Evolutionary conservation across 2,113 vertebrate species (phyloP), one percentile per base, ranked within the genome.

Genomic region (Poecile atricapillus): DNA sequence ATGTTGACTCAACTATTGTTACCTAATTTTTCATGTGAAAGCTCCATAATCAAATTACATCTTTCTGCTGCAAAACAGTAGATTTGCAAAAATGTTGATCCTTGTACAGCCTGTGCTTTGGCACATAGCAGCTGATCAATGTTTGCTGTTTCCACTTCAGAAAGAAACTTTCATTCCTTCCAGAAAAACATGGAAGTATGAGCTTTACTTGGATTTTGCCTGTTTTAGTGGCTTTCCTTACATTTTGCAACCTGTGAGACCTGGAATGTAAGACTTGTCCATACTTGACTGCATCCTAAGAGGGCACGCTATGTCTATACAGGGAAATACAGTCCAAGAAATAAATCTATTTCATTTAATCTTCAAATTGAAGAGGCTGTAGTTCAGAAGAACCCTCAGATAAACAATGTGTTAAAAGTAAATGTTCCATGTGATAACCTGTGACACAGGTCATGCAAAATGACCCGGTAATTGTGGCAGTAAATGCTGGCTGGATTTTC

Each of bases 201-300:
- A 97, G 96, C 96, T 97, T 97, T 97, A 96, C 90, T 96, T 97
- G 93, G 52, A 18, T 96, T 91, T 83, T 76, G 30, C 25, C 81
- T 23, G 30, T 31, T 96, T 92, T 63, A 33, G 63, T 64, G 35
- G 56, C 30, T 73, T 89, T 55, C 27, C 30, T 59, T 60, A 69
- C 3, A 20, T 77, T 92, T 97, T 94, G 31, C 44, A 76, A n/a
- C 9, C 15, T 70, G 30, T 56, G n/a, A 68, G 69, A 39, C n/a
- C 24, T 62, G 49, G 30, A 87, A 46, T 23, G 3, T 27, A 60
- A 81, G 41, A 33, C 14, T 74, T 67, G 23, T 30, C 44, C 9
- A 1, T 47, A 25, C 27, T 63, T 69, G 2, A 8, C 21, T 74
- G 22, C 46, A 39, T 83, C 16, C 14, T 47, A 15, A 50, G 18